A percentile compares a stretch with the other conserved stretches of the same genome.
phyloP scores from a whole-genome alignment of 2,888 invertebrate genomes.

The Diaphora mendica region DNA sequence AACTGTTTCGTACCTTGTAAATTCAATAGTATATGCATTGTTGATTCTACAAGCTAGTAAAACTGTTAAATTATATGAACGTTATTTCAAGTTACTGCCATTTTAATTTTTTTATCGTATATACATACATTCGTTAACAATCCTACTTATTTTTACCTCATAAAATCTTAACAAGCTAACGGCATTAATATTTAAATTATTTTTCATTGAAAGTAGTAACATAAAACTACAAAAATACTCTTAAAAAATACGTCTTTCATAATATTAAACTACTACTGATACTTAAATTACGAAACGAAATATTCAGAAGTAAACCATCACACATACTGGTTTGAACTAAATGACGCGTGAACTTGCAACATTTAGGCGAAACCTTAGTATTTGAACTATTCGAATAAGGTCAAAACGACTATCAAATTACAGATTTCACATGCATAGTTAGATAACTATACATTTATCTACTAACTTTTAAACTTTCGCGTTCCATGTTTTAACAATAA shows the following conservation, averaged over 20 bases:
- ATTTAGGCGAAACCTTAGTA: constrained; percentile 31
- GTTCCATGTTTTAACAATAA: too few relatives aligned
- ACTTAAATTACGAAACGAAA: constrained; percentile 1
- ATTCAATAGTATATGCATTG: constrained; percentile 7
- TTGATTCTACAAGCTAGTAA: not conserved
- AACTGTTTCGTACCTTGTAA: constrained; percentile 2
- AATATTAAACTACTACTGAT: not conserved
- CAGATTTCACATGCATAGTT: constrained; percentile 35
- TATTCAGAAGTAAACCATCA: constrained; percentile 19
- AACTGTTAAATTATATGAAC: not conserved
- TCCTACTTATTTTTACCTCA: not conserved
- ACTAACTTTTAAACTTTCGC: too few relatives aligned
- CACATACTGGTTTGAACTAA: constrained; percentile 20
- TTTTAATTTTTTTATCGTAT: not conserved
- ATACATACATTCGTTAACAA: not conserved
- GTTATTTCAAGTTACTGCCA: not conserved
- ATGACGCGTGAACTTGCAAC: constrained; percentile 41
- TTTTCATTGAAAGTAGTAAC: not conserved
- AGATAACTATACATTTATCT: constrained; percentile 11
- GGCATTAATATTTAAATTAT: not conserved
- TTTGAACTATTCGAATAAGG: constrained; percentile 49
- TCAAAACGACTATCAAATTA: constrained; percentile 40
- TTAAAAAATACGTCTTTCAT: not conserved
- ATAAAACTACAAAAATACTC: not conserved
- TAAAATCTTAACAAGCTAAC: not conserved